Evolutionary conservation across 2,113 vertebrate genomes (phyloP).

Genomic region (Epinephelus moara): DNA sequence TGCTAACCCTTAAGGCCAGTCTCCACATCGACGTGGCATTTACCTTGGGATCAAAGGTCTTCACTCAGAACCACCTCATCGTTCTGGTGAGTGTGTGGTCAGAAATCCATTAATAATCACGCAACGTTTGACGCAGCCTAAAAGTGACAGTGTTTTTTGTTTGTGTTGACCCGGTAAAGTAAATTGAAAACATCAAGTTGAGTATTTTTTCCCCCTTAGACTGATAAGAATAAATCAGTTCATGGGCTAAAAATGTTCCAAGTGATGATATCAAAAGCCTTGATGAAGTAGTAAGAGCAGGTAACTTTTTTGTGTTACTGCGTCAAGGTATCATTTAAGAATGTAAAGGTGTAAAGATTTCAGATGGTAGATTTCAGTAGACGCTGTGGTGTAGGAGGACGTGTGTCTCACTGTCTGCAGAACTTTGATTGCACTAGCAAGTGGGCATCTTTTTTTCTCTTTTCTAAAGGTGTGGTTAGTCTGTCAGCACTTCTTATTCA

Average conservation of each 20-base stretch:
- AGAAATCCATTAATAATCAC: constrained; percentile 27
- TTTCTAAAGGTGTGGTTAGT: constrained; percentile 9
- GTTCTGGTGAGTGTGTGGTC: constrained; percentile 1
- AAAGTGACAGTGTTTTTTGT: not conserved
- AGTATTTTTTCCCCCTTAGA: not conserved
- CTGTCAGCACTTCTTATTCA: constrained; percentile 13
- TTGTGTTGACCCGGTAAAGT: not conserved
- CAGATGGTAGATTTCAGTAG: not conserved
- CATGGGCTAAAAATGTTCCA: not conserved
- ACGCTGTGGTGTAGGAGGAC: not conserved
- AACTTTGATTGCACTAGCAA: not conserved
- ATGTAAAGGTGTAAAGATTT: no score
- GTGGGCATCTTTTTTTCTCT: not conserved
- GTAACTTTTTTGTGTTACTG: not conserved
- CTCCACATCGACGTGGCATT: constrained; percentile 46
- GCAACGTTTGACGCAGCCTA: constrained; percentile 12
- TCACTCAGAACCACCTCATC: constrained; percentile 40
- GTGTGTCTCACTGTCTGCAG: not conserved
- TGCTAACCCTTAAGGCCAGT: constrained; percentile 35
- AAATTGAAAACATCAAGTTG: not conserved
- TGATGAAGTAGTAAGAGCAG: constrained; percentile 21
- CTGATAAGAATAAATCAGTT: not conserved
- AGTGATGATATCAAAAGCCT: constrained; percentile 12
- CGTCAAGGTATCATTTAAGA: not conserved
- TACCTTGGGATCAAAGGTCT: constrained; percentile 63